Evolutionary conservation across 2,113 vertebrate genomes (phyloP), one percentile per base, ranked within the genome.

Genomic region (Orthonyx spaldingii): DNA sequence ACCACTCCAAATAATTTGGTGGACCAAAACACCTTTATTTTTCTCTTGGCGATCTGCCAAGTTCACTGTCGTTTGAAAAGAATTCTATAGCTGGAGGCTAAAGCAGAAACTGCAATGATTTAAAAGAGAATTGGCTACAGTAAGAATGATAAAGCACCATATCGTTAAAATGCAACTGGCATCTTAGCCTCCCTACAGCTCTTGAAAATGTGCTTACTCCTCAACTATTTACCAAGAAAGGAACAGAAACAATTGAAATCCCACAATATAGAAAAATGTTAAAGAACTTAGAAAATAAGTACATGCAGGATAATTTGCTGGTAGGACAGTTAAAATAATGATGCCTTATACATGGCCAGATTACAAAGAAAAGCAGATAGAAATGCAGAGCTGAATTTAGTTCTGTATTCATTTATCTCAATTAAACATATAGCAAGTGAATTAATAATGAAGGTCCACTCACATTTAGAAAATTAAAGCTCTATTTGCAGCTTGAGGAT

Each of bases 81-180:
- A 98, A 98, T 98, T 98, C 98, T 98, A 98, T 98, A 98, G 98
- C 98, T 98, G 97, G 97, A 98, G 98, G 98, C 97, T 96, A 98
- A 98, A 97, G 98, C 96, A 98, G 96, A 98, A 98, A 98, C 98
- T 97, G 93, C 98, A 98, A 98, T 98, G 97, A 98, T 98, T 98
- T 98, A 98, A 98, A 98, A 98, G 98, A 98, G 98, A 98, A 98
- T 98, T 98, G 97, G 98, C 98, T 98, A 99, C 98, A 98, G 98
- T 98, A 97, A 92, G 97, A 97, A 96, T 96, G 96, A 98, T 98
- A 98, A 98, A 98, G 97, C 97, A 95, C 97, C 97, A 96, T 98
- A 98, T 98, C 98, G 98, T 98, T 99, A 98, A 98, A 98, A 99
- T 99, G 98, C 98, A 98, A 98, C 98, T 96, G 96, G 98, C 98